Evolutionary conservation across 2,113 vertebrate species (phyloP).

Genomic region (Tringa solitaria): DNA sequence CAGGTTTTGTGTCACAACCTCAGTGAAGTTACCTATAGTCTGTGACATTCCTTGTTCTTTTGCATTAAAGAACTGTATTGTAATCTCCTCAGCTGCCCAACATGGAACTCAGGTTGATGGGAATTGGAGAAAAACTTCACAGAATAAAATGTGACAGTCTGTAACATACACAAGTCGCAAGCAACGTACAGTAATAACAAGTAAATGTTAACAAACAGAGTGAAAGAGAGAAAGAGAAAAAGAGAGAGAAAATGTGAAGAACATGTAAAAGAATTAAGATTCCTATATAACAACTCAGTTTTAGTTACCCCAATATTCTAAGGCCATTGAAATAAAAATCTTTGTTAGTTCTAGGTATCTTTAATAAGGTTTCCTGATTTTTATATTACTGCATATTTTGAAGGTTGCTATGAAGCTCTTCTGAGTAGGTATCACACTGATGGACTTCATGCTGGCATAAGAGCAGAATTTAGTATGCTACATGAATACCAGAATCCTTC

Average conservation of each 20-base stretch:
- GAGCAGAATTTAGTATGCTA: conserved; percentile 45
- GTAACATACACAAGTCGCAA: conserved; percentile 75
- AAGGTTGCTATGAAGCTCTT: not conserved
- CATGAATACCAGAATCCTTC: conserved; percentile 49
- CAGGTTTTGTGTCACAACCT: conserved; percentile 66
- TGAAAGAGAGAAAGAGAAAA: conserved; percentile 71
- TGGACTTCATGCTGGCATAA: not conserved
- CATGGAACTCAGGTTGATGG: conserved; percentile 70
- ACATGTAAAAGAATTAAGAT: conserved; percentile 74
- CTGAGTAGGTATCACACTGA: not conserved
- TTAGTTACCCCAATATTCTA: conserved; percentile 50
- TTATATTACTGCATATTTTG: conserved; percentile 16
- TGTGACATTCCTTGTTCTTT: conserved; percentile 72
- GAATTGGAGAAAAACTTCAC: conserved; percentile 73
- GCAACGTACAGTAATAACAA: conserved; percentile 71
- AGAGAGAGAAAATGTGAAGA: conserved; percentile 75
- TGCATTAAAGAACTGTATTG: conserved; percentile 66
- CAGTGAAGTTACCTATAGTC: conserved; percentile 69
- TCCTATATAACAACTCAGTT: conserved; percentile 49
- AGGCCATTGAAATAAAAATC: conserved; percentile 6
- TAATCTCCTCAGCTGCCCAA: conserved; percentile 70
- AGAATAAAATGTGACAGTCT: conserved; percentile 76
- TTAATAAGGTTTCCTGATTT: conserved; percentile 11
- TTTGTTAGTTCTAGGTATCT: conserved; percentile 18
- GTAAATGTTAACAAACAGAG: conserved; percentile 76